Evolutionary conservation across 2,888 invertebrate genomes (phyloP).

Genomic region (Cataglyphis livida): DNA sequence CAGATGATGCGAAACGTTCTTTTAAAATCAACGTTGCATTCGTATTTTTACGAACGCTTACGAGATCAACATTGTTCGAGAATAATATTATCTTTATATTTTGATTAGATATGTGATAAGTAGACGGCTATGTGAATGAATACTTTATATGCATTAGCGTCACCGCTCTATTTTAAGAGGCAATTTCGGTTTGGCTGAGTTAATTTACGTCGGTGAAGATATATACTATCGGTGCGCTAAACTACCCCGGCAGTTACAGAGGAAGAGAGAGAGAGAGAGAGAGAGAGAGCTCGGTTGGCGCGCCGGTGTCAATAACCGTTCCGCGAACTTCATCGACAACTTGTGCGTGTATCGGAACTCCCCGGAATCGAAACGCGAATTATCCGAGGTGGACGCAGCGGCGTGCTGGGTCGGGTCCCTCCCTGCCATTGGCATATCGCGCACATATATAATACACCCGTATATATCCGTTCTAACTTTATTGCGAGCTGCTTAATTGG

Average conservation of each 20-base stretch:
- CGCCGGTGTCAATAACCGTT: conserved; percentile 65
- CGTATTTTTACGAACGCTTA: background rate
- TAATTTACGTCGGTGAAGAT: conserved; percentile 36
- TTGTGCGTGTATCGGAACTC: conserved; percentile 69
- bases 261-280: background rate
- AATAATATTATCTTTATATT: background rate
- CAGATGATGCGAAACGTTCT: background rate
- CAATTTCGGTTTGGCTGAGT: conserved; percentile 44
- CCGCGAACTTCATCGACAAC: conserved; percentile 65
- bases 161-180: conserved; percentile 35
- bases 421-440: conserved; percentile 61
- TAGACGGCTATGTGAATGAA: conserved; percentile 31
- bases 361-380: conserved; percentile 63
- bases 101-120: background rate
- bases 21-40: background rate
- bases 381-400: conserved; percentile 47
- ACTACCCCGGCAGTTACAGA: conserved; percentile 29
- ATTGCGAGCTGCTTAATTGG: conserved; percentile 57
- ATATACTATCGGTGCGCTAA: conserved; percentile 34
- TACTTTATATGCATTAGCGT: conserved; percentile 31
- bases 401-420: conserved; percentile 6
- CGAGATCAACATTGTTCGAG: background rate
- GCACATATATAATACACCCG: background rate
- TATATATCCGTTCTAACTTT: conserved; percentile 53
- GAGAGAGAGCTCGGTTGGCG: background rate